Evolutionary conservation across 2,888 invertebrate species (phyloP).

Genomic region (Trichopria drosophilae): DNA sequence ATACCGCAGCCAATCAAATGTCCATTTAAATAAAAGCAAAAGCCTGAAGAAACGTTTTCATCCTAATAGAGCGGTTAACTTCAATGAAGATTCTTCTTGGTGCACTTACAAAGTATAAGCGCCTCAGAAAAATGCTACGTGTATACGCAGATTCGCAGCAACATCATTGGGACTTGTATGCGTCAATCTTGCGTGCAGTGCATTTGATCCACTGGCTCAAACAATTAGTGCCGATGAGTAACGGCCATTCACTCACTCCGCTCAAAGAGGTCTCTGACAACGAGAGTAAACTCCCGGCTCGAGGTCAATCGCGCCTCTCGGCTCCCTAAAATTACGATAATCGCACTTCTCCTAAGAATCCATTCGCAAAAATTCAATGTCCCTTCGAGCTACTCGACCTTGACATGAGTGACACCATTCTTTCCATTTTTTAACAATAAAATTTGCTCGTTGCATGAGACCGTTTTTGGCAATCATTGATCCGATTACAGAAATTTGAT

Average conservation of each 20-base stretch:
- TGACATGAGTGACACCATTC: too few species aligned
- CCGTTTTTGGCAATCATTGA: too few species aligned
- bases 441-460: too few species aligned
- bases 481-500: too few species aligned
- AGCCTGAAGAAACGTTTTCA: conserved; percentile 7
- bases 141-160: too few species aligned
- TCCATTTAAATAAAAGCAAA: conserved; percentile 15
- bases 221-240: conserved; percentile 39
- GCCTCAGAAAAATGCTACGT: conserved; percentile 8
- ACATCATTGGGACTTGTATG: too few species aligned
- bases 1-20: too few species aligned
- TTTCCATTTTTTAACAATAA: too few species aligned
- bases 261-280: conserved; percentile 38
- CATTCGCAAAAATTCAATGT: not conserved
- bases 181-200: conserved; percentile 24
- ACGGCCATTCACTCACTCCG: conserved; percentile 36
- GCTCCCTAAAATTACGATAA: conserved; percentile 39
- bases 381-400: too few species aligned
- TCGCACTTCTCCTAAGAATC: conserved; percentile 15
- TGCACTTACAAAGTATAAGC: too few species aligned
- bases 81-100: too few species aligned
- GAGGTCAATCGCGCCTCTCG: conserved; percentile 39
- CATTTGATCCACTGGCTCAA: conserved; percentile 36
- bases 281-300: conserved; percentile 34
- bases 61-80: too few species aligned